Conservation (phyloP, 2,113 vertebrate species). For the Arvicanthis niloticus region DNA sequence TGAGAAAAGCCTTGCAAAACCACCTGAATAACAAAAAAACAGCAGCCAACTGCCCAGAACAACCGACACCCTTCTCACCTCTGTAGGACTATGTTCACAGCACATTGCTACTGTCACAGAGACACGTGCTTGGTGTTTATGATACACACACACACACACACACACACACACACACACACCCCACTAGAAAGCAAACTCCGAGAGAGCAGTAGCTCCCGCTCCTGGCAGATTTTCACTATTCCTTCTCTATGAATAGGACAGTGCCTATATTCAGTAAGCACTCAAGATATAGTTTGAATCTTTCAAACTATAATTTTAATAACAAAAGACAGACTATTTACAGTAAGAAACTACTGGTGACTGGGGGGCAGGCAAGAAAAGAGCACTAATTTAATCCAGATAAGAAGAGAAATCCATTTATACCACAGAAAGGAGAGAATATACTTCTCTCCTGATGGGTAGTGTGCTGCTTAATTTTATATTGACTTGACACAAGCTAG, state of each 20-base stretch:
- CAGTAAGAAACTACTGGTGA: neutral
- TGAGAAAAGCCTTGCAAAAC: neutral
- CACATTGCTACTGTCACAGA: neutral
- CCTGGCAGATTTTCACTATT: neutral
- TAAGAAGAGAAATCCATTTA: neutral
- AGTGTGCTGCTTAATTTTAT: too few relatives aligned
- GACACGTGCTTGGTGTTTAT: neutral
- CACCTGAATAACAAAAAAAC: neutral
- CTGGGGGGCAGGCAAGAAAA: slow-evolving; percentile 35
- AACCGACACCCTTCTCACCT: neutral
- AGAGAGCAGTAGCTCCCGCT: neutral
- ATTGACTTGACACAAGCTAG: neutral
- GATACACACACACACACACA: too few relatives aligned
- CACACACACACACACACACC: too few relatives aligned
- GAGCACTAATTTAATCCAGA: neutral
- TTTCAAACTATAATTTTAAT: slow-evolving; percentile 39
- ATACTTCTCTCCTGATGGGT: neutral
- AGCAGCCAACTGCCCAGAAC: neutral
- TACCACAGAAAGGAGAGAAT: slow-evolving; percentile 18
- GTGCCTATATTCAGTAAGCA: neutral
- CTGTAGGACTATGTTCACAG: neutral
- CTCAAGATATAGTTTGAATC: slow-evolving; percentile 6
- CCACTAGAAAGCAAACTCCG: neutral
- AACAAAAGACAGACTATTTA: slow-evolving; percentile 14
- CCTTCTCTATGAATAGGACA: neutral